Percentiles rank a stretch among this genome's conserved stretches.
Conservation (phyloP, 2,888 invertebrate genomes). For the Ophioninae sp. region DNA sequence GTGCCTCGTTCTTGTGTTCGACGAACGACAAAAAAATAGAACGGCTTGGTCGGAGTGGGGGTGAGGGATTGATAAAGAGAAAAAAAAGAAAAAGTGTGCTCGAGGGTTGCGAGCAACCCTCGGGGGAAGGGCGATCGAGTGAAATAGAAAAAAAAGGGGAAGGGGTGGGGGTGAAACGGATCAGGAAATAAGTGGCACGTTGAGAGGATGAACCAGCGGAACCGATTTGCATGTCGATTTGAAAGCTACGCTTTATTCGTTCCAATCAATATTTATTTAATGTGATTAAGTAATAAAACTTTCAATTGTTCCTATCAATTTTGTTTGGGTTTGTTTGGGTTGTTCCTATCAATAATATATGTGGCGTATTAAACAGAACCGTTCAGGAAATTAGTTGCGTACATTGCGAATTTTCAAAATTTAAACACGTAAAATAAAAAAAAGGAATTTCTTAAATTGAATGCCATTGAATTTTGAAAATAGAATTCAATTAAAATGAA, state of each 20-base stretch:
- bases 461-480: no score
- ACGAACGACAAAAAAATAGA: conserved; percentile 21
- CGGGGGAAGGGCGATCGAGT: no score
- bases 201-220: conserved; percentile 1
- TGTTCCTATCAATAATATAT: no score
- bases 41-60: conserved; percentile 3
- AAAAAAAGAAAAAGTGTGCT: conserved; percentile 24
- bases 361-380: no score
- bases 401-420: no score
- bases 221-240: conserved; percentile 36
- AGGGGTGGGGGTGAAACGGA: neutral
- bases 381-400: no score
- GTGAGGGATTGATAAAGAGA: neutral
- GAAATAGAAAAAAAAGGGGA: neutral
- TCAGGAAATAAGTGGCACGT: conserved; percentile 11
- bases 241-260: neutral
- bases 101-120: neutral
- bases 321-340: no score
- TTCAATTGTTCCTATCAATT: neutral
- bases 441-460: no score
- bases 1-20: conserved; percentile 34
- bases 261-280: neutral
- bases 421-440: no score
- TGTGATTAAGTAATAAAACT: neutral
- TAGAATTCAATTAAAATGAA: no score